Conservation (phyloP, 2,797 vertebrate genomes). For the Gila robusta region DNA sequence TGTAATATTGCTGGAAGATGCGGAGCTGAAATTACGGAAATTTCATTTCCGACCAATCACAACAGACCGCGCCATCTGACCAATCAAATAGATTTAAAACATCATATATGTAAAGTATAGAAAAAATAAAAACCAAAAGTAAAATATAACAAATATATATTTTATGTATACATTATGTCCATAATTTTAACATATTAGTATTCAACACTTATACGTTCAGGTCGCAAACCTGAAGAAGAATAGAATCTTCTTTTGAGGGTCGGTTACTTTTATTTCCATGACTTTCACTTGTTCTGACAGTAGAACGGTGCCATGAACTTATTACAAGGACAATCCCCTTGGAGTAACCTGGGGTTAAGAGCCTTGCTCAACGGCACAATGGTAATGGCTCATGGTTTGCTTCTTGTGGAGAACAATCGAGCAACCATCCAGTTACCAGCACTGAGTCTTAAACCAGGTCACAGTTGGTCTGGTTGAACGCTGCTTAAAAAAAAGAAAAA, state of each 20-base stretch:
- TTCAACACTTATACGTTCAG: neutral
- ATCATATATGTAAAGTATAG: neutral
- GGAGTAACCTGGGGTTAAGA: conserved; percentile 9
- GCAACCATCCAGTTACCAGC: neutral
- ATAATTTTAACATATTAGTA: neutral
- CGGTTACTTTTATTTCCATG: neutral
- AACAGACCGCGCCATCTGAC: neutral
- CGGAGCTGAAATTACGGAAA: neutral
- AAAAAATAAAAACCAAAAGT: neutral
- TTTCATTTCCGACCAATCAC: neutral
- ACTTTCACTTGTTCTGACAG: conserved; percentile 12
- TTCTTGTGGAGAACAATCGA: neutral
- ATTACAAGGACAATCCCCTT: conserved; percentile 6
- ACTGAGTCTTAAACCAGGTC: neutral
- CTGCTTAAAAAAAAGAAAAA: neutral
- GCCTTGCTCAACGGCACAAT: neutral
- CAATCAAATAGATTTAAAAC: neutral
- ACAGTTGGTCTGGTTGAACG: neutral
- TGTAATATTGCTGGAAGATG: neutral
- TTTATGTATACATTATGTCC: too few relatives aligned
- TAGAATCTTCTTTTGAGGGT: neutral
- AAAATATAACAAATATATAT: neutral
- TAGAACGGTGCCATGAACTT: conserved; percentile 1
- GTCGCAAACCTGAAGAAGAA: neutral
- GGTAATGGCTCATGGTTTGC: neutral